Base-by-base conservation (phyloP, 1,140 invertebrate species). In the Trichogramma pretiosum region DNA sequence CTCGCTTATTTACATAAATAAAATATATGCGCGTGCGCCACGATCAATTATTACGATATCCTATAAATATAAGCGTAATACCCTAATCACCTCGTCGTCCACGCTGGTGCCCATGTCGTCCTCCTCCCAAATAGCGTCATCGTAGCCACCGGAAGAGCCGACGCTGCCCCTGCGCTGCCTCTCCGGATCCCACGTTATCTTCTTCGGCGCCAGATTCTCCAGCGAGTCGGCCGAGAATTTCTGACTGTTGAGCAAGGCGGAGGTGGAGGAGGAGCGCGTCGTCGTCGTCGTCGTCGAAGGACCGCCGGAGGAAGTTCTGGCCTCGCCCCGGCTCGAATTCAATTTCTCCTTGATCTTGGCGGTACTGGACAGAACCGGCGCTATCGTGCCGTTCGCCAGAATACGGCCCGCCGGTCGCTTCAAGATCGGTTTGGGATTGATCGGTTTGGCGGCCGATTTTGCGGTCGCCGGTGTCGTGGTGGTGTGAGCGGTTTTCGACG, bases 191-290 rank as follows among this genome's bases (percentile, higher is more conserved):
- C 81, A 85, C 9, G 78, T 79, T 54, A 78, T 77, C 46, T 82
- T 75, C 65, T 80, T 78, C 10, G 42, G 5, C n/a, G n/a, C n/a
- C 22, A 66, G 57, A 36, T 77, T 77, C 62, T 84, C 82, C 57
- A 85, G 60, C 1, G 83, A 85, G 63, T 85, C 83, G 4, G 79
- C 79, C 0, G 84, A 85, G 34, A 80, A 82, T 50, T 78, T 74
- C 53, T 77, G 67, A 30, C 69, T 73, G 30, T 77, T 75, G 37
- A n/a, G n/a, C n/a, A n/a, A n/a, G n/a, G n/a, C n/a, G n/a, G n/a
- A n/a, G n/a, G n/a, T n/a, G n/a, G n/a, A n/a, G n/a, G 73, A 73
- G 1, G 75, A 76, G 38, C 72, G 73, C 48, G 73, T 72, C 23
- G 46, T 53, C 26, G 52, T 60, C 49, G 57, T 46, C 19, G 43